These are phyloP conservation scores for Amiota mariae DNA, from an alignment of 2,888 invertebrate species.

Conservation along the genomic window DNA sequence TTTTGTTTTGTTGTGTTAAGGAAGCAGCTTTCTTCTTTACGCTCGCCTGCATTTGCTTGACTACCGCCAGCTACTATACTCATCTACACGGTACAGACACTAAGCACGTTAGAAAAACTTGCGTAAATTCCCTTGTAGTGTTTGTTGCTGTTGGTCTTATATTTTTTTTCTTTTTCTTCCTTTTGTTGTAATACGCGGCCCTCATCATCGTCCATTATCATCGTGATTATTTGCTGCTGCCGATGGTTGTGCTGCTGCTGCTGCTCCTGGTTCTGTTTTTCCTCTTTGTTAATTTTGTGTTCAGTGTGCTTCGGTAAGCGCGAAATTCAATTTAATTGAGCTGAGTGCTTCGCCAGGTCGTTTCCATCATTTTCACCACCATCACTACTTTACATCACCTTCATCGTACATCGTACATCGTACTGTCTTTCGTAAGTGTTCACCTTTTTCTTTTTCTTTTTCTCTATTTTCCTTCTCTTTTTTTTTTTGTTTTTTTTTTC, in stretches of 20 bases:
- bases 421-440: neutral
- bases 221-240: neutral
- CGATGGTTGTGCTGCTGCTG: conserved; percentile 9
- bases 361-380: neutral
- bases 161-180: too few relatives aligned
- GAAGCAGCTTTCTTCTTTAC: conserved; percentile 25
- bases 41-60: conserved; percentile 20
- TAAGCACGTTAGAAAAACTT: too few relatives aligned
- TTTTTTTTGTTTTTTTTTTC: too few relatives aligned
- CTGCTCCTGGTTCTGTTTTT: conserved; percentile 18
- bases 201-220: too few relatives aligned
- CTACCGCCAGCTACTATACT: too few relatives aligned
- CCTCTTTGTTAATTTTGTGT: conserved; percentile 59
- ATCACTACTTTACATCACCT: conserved; percentile 36
- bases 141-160: too few relatives aligned
- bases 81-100: too few relatives aligned
- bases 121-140: too few relatives aligned
- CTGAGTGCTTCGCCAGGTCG: conserved; percentile 53
- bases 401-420: neutral
- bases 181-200: too few relatives aligned
- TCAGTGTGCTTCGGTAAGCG: conserved; percentile 67
- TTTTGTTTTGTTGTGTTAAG: neutral
- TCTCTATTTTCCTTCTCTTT: too few relatives aligned
- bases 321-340: conserved; percentile 70
- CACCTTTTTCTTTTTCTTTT: neutral